A percentile compares a stretch with the other conserved stretches of the same genome.
Conservation (phyloP, 2,797 vertebrate species). For the Masticophis lateralis region DNA sequence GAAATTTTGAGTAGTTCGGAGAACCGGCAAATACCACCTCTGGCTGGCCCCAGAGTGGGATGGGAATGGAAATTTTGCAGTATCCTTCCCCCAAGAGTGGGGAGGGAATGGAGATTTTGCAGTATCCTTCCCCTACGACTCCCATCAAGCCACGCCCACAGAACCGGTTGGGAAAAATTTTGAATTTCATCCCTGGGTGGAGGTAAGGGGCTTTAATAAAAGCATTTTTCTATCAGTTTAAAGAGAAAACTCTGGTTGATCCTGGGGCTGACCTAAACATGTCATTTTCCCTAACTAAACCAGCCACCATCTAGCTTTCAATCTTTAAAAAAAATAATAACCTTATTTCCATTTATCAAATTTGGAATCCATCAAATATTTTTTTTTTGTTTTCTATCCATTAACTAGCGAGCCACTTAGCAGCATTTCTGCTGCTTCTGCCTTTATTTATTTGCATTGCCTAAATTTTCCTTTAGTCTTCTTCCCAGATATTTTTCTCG, state of each 20-base stretch:
- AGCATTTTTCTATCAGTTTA: background rate
- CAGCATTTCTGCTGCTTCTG: background rate
- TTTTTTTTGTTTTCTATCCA: background rate
- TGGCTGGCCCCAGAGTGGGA: too few species aligned
- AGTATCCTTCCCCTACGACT: too few species aligned
- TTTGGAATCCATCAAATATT: constrained; percentile 2
- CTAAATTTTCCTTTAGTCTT: background rate
- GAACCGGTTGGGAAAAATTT: too few species aligned
- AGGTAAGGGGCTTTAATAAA: too few species aligned
- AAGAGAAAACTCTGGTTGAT: background rate
- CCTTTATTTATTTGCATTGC: background rate
- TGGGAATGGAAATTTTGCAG: too few species aligned
- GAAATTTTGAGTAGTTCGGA: too few species aligned
- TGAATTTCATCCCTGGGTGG: too few species aligned
- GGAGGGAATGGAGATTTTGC: too few species aligned
- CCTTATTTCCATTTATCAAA: constrained; percentile 21
- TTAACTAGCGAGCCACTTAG: background rate
- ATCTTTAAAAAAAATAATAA: constrained; percentile 20
- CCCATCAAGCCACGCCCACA: too few species aligned
- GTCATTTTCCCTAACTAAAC: background rate
- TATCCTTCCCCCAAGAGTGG: too few species aligned
- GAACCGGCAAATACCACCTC: too few species aligned
- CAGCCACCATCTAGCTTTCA: background rate
- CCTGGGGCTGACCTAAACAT: background rate
- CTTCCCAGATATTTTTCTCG: background rate